Conservation (phyloP, 2,797 vertebrate genomes). For the Orestias chungarensis region DNA sequence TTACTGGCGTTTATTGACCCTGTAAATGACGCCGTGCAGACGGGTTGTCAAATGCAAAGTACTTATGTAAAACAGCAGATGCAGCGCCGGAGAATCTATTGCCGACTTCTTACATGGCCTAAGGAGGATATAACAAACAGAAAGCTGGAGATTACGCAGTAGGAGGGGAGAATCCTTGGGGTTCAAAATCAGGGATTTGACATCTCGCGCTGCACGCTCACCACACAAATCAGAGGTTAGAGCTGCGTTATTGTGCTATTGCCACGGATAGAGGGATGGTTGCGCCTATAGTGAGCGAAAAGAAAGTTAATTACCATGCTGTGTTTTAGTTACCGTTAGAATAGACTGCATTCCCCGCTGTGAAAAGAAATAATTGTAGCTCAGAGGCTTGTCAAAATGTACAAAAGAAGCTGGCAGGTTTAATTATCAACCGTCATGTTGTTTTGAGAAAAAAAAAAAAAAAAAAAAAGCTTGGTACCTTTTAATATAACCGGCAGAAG, state of each 20-base stretch:
- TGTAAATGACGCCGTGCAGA: slow-evolving; percentile 50
- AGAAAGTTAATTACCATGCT: slow-evolving; percentile 12
- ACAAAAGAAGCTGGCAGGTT: slow-evolving; percentile 32
- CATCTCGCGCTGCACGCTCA: slow-evolving; percentile 32
- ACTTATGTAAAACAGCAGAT: slow-evolving; percentile 69
- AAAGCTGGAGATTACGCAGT: slow-evolving; percentile 70
- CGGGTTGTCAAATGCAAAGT: slow-evolving; percentile 58
- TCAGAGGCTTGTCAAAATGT: slow-evolving; percentile 26
- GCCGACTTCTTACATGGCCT: slow-evolving; percentile 60
- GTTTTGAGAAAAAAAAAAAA: background rate
- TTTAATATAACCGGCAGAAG: slow-evolving; percentile 18
- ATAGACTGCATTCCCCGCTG: slow-evolving; percentile 12
- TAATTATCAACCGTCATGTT: slow-evolving; percentile 26
- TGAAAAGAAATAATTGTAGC: slow-evolving; percentile 26
- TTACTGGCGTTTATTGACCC: slow-evolving; percentile 57
- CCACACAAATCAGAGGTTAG: slow-evolving; percentile 51
- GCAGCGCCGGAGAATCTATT: slow-evolving; percentile 47
- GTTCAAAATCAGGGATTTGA: slow-evolving; percentile 64
- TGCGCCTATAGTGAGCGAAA: slow-evolving; percentile 6
- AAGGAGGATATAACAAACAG: slow-evolving; percentile 69
- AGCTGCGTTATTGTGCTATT: slow-evolving; percentile 29
- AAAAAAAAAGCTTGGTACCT: background rate
- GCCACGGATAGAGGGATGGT: slow-evolving; percentile 4
- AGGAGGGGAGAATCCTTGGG: slow-evolving; percentile 57
- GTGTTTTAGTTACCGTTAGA: slow-evolving; percentile 18